These are phyloP conservation scores for Xiphophorus birchmanni DNA, from an alignment of 2,797 vertebrate species.

Conservation along the genomic window DNA sequence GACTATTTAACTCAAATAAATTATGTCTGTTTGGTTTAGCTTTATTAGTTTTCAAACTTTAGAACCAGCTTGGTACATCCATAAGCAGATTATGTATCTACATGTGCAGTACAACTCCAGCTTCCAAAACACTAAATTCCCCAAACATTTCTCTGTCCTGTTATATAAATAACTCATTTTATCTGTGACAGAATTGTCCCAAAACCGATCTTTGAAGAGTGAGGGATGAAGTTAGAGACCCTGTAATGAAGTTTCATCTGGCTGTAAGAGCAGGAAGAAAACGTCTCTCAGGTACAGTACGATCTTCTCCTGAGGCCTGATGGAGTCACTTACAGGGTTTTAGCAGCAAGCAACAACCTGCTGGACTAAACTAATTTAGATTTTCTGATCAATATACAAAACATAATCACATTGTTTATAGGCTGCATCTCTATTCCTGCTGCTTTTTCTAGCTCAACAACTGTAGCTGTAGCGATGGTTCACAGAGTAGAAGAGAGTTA, in stretches of 20 bases:
- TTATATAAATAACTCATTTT: conserved; percentile 22
- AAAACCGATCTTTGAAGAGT: conserved; percentile 61
- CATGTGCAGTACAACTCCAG: background rate
- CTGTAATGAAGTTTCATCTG: conserved; percentile 72
- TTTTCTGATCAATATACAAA: conserved; percentile 69
- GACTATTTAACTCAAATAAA: background rate
- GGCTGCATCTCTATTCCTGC: conserved; percentile 24
- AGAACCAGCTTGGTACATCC: background rate
- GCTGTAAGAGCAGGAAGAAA: conserved; percentile 76
- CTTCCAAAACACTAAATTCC: background rate
- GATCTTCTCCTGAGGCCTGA: conserved; percentile 77
- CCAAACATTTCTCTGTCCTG: background rate
- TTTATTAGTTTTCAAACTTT: background rate
- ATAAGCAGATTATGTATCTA: background rate
- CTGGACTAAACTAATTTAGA: conserved; percentile 65
- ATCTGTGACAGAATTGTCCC: conserved; percentile 50
- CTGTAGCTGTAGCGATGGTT: conserved; percentile 16
- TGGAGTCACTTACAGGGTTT: conserved; percentile 73
- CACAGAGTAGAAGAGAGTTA: background rate
- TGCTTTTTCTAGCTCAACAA: conserved; percentile 21
- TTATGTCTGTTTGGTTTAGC: background rate
- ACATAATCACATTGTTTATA: conserved; percentile 61
- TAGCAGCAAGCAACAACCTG: conserved; percentile 50
- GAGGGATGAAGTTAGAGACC: conserved; percentile 57
- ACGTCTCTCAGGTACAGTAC: conserved; percentile 70